These are phyloP conservation scores for Dysmachus trigonus DNA, from an alignment of 2,888 invertebrate species.

Conservation along the genomic window DNA sequence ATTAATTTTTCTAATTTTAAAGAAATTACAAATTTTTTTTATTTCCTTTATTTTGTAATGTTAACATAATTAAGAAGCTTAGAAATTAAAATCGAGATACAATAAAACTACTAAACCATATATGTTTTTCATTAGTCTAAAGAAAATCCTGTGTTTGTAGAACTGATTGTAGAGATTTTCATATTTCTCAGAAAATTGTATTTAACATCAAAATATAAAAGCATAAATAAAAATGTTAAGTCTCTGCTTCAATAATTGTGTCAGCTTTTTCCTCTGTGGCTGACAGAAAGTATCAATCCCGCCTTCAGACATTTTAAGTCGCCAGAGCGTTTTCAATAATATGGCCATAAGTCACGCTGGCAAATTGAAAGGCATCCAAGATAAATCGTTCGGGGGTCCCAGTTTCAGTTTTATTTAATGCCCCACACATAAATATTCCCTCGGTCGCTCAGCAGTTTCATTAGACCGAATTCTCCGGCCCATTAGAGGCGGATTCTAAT, in stretches of 20 bases:
- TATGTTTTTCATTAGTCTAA: too few relatives aligned
- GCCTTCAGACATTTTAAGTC: not conserved
- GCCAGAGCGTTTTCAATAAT: not conserved
- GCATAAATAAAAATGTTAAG: too few relatives aligned
- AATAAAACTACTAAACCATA: too few relatives aligned
- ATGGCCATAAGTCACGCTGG: not conserved
- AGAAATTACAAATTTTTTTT: not conserved
- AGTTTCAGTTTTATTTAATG: constrained; percentile 7
- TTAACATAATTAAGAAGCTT: too few relatives aligned
- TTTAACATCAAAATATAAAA: too few relatives aligned
- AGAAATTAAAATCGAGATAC: too few relatives aligned
- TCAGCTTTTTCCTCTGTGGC: too few relatives aligned
- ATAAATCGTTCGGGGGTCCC: not conserved
- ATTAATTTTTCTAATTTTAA: not conserved
- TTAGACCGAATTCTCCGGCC: constrained; percentile 18
- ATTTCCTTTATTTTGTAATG: too few relatives aligned
- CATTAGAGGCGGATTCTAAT: constrained; percentile 44
- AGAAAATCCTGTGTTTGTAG: too few relatives aligned
- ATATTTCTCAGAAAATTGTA: too few relatives aligned
- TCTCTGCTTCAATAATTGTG: too few relatives aligned
- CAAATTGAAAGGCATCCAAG: not conserved
- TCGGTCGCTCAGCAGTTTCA: not conserved
- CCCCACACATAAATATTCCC: constrained; percentile 1
- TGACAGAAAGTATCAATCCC: not conserved
- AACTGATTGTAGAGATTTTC: too few relatives aligned